These are phyloP conservation scores for Epistrophe grossulariae DNA, from an alignment of 2,888 invertebrate genomes.

Conservation along the genomic window DNA sequence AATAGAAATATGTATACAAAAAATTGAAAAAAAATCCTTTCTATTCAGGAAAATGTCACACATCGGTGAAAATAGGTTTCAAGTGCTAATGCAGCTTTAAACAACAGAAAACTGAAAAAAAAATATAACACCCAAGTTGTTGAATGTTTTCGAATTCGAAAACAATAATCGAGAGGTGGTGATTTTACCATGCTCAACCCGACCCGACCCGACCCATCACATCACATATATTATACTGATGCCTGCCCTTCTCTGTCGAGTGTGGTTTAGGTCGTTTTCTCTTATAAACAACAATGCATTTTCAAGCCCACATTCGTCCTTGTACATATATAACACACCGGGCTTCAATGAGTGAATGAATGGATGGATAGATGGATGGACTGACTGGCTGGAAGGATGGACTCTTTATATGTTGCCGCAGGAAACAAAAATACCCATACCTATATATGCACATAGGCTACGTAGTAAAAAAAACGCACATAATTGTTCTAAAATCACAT, in stretches of 20 bases:
- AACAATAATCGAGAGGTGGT: constrained; percentile 60
- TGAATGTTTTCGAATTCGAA: constrained; percentile 58
- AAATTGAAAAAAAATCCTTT: constrained; percentile 16
- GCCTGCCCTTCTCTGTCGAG: neutral
- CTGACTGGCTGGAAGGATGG: constrained; percentile 63
- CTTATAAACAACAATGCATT: constrained; percentile 53
- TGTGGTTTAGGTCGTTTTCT: constrained; percentile 24
- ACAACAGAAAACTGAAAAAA: constrained; percentile 10
- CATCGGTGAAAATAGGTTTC: constrained; percentile 71
- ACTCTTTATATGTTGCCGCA: constrained; percentile 59
- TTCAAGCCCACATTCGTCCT: constrained; percentile 62
- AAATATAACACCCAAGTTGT: constrained; percentile 29
- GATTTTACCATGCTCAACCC: constrained; percentile 42
- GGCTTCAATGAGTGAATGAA: constrained; percentile 43
- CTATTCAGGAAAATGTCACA: constrained; percentile 71
- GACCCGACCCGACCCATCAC: neutral
- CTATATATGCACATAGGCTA: too few relatives aligned
- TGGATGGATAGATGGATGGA: constrained; percentile 50
- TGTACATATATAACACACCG: constrained; percentile 34
- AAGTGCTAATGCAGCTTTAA: constrained; percentile 72
- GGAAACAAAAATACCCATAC: constrained; percentile 62
- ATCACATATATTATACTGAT: neutral
- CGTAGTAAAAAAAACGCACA: constrained; percentile 19
- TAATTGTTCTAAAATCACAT: constrained; percentile 70
- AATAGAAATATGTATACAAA: neutral